Conservation (phyloP, 1,140 invertebrate genomes). For the Lordiphosa clarofinis region DNA sequence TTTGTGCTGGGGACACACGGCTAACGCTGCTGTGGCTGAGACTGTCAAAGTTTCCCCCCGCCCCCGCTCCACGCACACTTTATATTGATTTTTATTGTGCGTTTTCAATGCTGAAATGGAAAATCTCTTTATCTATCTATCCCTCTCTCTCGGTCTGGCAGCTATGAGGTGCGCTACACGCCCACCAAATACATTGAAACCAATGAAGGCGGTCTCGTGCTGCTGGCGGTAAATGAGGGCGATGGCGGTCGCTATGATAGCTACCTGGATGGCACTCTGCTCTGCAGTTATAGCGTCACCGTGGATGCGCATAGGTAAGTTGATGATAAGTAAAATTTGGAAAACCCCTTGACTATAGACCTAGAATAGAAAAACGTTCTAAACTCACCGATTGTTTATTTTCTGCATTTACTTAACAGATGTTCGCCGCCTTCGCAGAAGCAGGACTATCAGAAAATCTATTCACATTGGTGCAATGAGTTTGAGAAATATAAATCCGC, state of each 20-base stretch:
- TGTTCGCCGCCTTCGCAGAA: constrained; percentile 85
- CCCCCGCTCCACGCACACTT: constrained; percentile 31
- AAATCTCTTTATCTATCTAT: constrained; percentile 41
- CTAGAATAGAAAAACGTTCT: too few species aligned
- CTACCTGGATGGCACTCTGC: constrained; percentile 84
- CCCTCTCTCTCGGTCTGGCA: constrained; percentile 34
- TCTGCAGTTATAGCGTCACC: constrained; percentile 86
- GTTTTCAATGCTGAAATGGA: constrained; percentile 62
- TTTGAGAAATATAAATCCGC: constrained; percentile 90
- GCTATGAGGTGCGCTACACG: constrained; percentile 80
- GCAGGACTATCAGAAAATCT: constrained; percentile 87
- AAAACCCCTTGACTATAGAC: too few species aligned
- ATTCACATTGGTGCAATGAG: constrained; percentile 90
- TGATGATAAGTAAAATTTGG: neutral
- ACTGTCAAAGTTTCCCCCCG: constrained; percentile 33
- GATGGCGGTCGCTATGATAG: constrained; percentile 87
- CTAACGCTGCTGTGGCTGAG: constrained; percentile 17
- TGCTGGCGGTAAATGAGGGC: constrained; percentile 85
- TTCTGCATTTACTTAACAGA: constrained; percentile 67
- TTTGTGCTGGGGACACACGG: constrained; percentile 45
- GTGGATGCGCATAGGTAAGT: constrained; percentile 85
- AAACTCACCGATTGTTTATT: constrained; percentile 32
- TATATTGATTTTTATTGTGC: constrained; percentile 78
- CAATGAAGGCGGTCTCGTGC: constrained; percentile 86
- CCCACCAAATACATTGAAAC: constrained; percentile 87